phyloP scores from a whole-genome alignment of 2,113 vertebrate genomes.

The Chiloscyllium plagiosum region DNA sequence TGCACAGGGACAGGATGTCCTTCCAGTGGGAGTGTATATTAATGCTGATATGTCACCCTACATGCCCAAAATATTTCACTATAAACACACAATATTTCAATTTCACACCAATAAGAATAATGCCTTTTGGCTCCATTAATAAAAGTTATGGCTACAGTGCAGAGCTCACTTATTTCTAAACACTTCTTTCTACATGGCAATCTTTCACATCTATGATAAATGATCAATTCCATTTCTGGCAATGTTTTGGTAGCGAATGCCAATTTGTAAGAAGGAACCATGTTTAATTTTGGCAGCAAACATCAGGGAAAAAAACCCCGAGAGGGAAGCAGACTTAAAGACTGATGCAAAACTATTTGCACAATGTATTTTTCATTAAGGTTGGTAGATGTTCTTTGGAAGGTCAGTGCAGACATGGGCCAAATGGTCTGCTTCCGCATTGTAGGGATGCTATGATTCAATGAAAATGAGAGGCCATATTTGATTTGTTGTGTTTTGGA shows the following conservation, averaged over 20 bases:
- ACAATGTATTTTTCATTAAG: neutral
- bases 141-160: neutral
- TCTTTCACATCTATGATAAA: neutral
- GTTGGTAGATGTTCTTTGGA: neutral
- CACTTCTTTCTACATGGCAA: neutral
- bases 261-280: neutral
- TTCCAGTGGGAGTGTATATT: neutral
- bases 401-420: too few relatives aligned
- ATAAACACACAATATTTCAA: neutral
- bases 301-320: neutral
- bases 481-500: neutral
- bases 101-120: neutral
- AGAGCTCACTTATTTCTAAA: neutral
- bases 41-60: neutral
- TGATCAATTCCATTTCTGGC: neutral
- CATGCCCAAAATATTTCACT: neutral
- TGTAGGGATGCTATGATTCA: too few relatives aligned
- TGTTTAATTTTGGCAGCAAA: neutral
- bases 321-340: neutral
- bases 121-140: neutral
- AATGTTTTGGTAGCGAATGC: neutral
- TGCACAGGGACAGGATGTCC: neutral
- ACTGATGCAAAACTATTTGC: neutral
- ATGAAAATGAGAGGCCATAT: neutral
- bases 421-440: too few relatives aligned